Percentiles rank a stretch among this genome's conserved stretches.
phyloP scores from a whole-genome alignment of 2,888 invertebrate genomes.

The Psylliodes chrysocephalus region DNA sequence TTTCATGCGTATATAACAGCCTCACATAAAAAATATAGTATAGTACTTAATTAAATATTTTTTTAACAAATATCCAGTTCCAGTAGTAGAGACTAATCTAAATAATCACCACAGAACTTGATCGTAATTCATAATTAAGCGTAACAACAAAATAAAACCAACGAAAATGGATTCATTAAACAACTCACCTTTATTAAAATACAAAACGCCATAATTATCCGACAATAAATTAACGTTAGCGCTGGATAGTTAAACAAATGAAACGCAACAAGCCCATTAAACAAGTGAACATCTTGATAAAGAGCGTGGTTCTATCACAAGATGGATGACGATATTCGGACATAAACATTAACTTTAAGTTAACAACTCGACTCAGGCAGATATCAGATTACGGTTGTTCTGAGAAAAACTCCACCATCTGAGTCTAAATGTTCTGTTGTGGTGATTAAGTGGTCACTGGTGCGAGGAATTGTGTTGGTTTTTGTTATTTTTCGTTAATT shows the following conservation, averaged over 20 bases:
- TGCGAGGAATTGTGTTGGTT: constrained; percentile 53
- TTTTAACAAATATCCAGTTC: constrained; percentile 19
- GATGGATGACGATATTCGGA: constrained; percentile 62
- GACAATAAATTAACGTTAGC: constrained; percentile 44
- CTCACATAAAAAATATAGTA: too few species aligned
- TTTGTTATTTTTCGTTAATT: constrained; percentile 48
- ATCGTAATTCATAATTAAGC: constrained; percentile 15
- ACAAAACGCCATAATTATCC: constrained; percentile 37
- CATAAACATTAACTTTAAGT: constrained; percentile 66
- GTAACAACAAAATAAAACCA: constrained; percentile 20
- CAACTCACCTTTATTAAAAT: constrained; percentile 31
- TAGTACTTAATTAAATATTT: neutral
- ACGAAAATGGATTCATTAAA: constrained; percentile 18
- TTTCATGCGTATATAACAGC: too few species aligned
- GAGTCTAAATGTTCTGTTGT: constrained; percentile 52
- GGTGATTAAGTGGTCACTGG: constrained; percentile 59
- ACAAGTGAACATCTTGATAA: constrained; percentile 66
- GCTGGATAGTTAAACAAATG: constrained; percentile 55
- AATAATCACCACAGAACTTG: constrained; percentile 2
- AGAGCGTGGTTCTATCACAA: constrained; percentile 60
- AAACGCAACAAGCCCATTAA: constrained; percentile 63
- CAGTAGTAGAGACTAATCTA: constrained; percentile 12
- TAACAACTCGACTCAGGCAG: constrained; percentile 60
- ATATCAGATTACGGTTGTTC: constrained; percentile 64
- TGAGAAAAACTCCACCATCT: constrained; percentile 59